Base-by-base conservation (phyloP, 2,797 vertebrate genomes). In the Sandelia bainsii region DNA sequence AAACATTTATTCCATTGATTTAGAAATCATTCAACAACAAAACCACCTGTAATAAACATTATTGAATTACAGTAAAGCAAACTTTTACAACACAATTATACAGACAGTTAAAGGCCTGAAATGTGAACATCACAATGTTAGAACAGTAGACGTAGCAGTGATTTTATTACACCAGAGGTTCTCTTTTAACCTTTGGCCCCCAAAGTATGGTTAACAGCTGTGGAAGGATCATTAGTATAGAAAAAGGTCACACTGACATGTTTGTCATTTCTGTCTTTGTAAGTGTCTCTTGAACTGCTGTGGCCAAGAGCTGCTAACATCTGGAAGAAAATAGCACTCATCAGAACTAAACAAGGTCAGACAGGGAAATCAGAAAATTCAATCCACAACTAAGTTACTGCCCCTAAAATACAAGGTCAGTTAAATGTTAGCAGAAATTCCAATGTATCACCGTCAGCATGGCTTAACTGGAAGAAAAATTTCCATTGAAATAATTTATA, bases 391-490 rank as follows among this genome's bases (percentile, higher is more conserved):
- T 13, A 40, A 67, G 71, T 69, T 42, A 46, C 77, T 25, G 85
- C 85, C 50, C 69, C 88, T 92, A 86, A 72, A 91, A 91, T 45
- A 77, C 79, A 88, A 92, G 68, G 76, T 80, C 77, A 75, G 46
- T 79, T 77, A 71, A 82, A 79, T 69, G 76, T 86, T 83, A 85
- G 23, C 14, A 46, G 67, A 51, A 44, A 49, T 49, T 81, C 13
- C 52, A 52, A 62, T 71, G 67, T 50, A 62, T 77, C 82, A 0
- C 67, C 5, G n/a, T 69, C 64, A 14, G 34, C 56, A 63, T 4
- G 59, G 49, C 54, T 52, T 66, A 52, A 71, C 76, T 75, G 52
- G 62, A 73, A 71, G 62, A 60, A 84, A 42, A 82, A 0, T 23
- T 87, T 91, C 87, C 58, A 86, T 89, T 83, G 67, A 69, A 86